phyloP scores from a whole-genome alignment of 2,888 invertebrate genomes.

The Eubasilissa splendida region DNA sequence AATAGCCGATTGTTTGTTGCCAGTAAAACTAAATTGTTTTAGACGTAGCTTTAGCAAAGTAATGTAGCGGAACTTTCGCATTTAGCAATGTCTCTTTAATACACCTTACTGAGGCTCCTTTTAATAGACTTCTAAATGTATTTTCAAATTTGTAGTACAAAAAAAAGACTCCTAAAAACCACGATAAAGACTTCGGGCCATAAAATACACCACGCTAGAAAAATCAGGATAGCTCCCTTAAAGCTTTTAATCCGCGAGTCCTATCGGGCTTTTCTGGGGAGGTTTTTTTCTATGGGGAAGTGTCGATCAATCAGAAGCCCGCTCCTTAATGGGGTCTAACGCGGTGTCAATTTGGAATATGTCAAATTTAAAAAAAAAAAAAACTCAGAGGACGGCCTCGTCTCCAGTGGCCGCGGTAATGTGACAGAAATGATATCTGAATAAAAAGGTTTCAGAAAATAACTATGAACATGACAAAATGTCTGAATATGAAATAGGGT shows the following conservation, averaged over 20 bases:
- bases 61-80: too few relatives aligned
- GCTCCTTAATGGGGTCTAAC: conserved; percentile 6
- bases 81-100: too few relatives aligned
- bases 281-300: neutral
- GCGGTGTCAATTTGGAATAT: conserved; percentile 19
- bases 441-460: conserved; percentile 18
- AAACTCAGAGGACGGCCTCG: neutral
- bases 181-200: neutral
- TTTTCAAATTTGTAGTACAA: too few relatives aligned
- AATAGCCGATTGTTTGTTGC: too few relatives aligned
- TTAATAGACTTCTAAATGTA: too few relatives aligned
- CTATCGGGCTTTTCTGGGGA: neutral
- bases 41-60: too few relatives aligned
- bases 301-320: conserved; percentile 15
- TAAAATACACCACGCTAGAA: conserved; percentile 26
- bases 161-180: too few relatives aligned
- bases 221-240: conserved; percentile 26
- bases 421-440: conserved; percentile 10
- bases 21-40: too few relatives aligned
- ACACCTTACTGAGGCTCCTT: too few relatives aligned
- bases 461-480: conserved; percentile 5
- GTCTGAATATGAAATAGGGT: neutral
- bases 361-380: conserved; percentile 17
- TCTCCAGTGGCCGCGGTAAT: neutral
- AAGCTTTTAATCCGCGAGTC: conserved; percentile 13